Percentiles rank a stretch among this genome's conserved stretches.
Conservation (phyloP, 2,888 invertebrate species). For the Drosophila falleni region DNA sequence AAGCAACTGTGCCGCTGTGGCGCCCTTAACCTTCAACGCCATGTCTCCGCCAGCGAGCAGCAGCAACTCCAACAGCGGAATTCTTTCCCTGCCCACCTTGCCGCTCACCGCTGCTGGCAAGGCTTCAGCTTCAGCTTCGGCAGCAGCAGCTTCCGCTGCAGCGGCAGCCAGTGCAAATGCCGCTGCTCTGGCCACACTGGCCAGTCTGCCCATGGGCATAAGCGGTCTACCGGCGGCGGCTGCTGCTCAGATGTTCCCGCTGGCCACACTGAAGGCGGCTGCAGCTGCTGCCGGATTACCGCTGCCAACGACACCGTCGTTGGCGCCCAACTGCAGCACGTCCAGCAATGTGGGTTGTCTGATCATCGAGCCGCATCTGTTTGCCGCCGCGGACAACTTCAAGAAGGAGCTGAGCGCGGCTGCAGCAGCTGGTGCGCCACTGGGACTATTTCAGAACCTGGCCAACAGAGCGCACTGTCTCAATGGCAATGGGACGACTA, state of each 20-base stretch:
- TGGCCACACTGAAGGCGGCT: conserved; percentile 72
- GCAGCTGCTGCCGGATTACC: conserved; percentile 67
- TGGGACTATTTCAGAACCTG: conserved; percentile 80
- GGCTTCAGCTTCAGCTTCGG: conserved; percentile 26
- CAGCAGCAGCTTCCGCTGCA: conserved; percentile 23
- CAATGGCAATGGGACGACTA: conserved; percentile 39
- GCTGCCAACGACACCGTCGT: conserved; percentile 54
- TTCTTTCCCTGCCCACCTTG: conserved; percentile 72
- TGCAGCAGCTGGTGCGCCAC: conserved; percentile 70
- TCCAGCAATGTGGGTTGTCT: conserved; percentile 80
- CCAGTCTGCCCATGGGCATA: conserved; percentile 63
- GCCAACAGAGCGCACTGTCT: conserved; percentile 60
- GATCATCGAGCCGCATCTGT: conserved; percentile 81
- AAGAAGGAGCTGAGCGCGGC: conserved; percentile 81
- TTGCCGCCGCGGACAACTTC: conserved; percentile 82
- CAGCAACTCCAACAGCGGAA: conserved; percentile 38
- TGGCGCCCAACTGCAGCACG: conserved; percentile 70
- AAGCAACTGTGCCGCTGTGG: conserved; percentile 66
- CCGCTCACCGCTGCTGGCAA: conserved; percentile 56
- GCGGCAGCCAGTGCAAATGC: conserved; percentile 40
- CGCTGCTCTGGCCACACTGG: conserved; percentile 53
- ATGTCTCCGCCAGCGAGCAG: conserved; percentile 53
- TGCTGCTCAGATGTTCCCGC: conserved; percentile 74
- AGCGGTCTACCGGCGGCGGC: conserved; percentile 55
- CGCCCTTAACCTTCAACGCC: conserved; percentile 56